phyloP scores from a whole-genome alignment of 2,113 vertebrate species.

The Ctenodactylus gundi region DNA sequence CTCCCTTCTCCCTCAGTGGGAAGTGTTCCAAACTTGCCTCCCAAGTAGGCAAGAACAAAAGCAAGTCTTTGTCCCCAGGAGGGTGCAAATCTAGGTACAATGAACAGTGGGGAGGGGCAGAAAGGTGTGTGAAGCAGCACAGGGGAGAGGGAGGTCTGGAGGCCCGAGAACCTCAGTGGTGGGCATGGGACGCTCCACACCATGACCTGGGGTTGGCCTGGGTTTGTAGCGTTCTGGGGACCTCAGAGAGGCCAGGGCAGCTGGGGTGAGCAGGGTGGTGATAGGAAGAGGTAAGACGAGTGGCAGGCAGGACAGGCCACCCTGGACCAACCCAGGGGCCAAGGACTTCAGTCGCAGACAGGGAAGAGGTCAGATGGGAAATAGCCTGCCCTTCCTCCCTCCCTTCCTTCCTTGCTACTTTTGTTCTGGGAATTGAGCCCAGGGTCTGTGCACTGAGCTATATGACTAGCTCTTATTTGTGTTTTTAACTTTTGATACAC shows the following conservation, averaged over 20 bases:
- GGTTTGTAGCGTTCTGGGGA: too few species aligned
- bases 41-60: background rate
- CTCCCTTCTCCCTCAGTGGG: too few species aligned
- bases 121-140: background rate
- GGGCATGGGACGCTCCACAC: background rate
- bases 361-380: background rate
- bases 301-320: background rate
- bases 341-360: background rate
- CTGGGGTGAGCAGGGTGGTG: background rate
- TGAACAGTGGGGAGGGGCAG: fast-evolving
- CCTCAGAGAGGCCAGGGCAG: background rate
- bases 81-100: background rate
- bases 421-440: too few species aligned
- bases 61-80: background rate
- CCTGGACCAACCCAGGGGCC: background rate
- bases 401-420: too few species aligned
- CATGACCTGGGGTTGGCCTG: background rate
- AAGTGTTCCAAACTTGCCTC: too few species aligned
- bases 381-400: too few species aligned
- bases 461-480: too few species aligned
- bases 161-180: fast-evolving
- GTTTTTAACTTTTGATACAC: too few species aligned
- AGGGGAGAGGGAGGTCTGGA: background rate
- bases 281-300: background rate
- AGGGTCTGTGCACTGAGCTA: too few species aligned